Base-by-base conservation (phyloP, 2,113 vertebrate species). In the Craseonycteris thonglongyai region DNA sequence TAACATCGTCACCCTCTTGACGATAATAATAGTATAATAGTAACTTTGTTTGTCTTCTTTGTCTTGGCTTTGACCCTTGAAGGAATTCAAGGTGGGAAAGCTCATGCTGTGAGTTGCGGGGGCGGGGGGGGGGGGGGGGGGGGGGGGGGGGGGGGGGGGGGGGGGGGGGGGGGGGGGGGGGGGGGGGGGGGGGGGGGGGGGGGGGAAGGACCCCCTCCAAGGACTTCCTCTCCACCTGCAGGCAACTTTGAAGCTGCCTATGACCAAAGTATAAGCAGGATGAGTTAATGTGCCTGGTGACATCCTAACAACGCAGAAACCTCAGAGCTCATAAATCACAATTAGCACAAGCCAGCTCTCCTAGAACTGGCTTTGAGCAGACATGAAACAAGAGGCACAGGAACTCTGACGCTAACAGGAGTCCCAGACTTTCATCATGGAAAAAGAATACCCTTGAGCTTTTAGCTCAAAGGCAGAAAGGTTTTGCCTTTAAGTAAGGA, bases 301-400 rank as follows among this genome's bases (percentile, higher is more conserved):
- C 93, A 93, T n/a, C 40, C 81, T 88, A 69, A 89, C 78, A 61
- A 51, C 65, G 82, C 71, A 95, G 86, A 85, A 87, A 91, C 63
- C 63, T 61, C 24, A 12, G 47, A 18, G 51, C 65, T 86, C 85
- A 66, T 54, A 89, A 94, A 74, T 58, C 63, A 35, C 69, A 38
- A 88, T 71, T 58, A 88, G 90, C 88, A 93, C 71, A 84, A 93
- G 68, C 33, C 42, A 22, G 66, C 9, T 84, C 74, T 65, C 58
- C 83, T 28, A 88, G 74, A 96, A 96, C 54, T 59, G 89, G 81
- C 83, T 95, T 63, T 85, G 28, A 59, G 33, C 63, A 92, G 66
- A 61, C 24, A 42, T 45, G 54, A 94, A 93, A 87, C 56, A 51
- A 45, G 40, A 74, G 26, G 65, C 42, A 40, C 12, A 19, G 16